These are phyloP conservation scores for Uria aalge DNA, from an alignment of 2,113 vertebrate genomes.

Conservation along the genomic window DNA sequence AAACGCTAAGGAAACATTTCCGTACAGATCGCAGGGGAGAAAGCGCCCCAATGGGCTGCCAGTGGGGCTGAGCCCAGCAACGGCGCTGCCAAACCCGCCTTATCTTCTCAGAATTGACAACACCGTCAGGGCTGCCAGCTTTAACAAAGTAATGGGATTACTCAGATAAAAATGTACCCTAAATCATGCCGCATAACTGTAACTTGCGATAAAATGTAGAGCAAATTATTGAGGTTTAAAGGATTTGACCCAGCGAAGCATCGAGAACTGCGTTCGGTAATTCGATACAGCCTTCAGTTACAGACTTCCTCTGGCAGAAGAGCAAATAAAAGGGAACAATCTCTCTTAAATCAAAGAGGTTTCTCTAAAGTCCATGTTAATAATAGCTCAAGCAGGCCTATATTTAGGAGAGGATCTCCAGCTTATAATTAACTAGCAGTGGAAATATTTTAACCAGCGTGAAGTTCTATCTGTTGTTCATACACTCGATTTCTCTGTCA, in stretches of 20 bases:
- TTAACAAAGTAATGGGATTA: not conserved
- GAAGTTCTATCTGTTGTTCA: not conserved
- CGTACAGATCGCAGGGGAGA: not conserved
- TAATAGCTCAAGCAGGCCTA: constrained; percentile 13
- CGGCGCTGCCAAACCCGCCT: not conserved
- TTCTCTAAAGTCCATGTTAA: not conserved
- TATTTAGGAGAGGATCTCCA: constrained; percentile 30
- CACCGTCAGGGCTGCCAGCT: not conserved
- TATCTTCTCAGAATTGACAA: not conserved
- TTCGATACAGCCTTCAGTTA: not conserved
- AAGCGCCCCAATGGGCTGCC: not conserved
- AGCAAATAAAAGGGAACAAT: not conserved
- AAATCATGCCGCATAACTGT: not conserved
- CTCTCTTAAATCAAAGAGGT: constrained; percentile 1
- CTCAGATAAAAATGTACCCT: not conserved
- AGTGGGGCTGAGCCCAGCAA: not conserved
- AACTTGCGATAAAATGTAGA: not conserved
- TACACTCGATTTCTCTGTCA: not conserved
- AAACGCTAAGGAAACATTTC: not conserved
- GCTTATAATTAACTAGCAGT: constrained; percentile 21
- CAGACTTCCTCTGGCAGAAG: not conserved
- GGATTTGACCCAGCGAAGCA: not conserved
- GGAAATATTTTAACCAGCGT: not conserved
- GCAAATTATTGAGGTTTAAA: not conserved
- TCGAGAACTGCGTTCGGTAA: not conserved